Evolutionary conservation across 2,888 invertebrate species (phyloP).

Genomic region (Seira sanloemensis): DNA sequence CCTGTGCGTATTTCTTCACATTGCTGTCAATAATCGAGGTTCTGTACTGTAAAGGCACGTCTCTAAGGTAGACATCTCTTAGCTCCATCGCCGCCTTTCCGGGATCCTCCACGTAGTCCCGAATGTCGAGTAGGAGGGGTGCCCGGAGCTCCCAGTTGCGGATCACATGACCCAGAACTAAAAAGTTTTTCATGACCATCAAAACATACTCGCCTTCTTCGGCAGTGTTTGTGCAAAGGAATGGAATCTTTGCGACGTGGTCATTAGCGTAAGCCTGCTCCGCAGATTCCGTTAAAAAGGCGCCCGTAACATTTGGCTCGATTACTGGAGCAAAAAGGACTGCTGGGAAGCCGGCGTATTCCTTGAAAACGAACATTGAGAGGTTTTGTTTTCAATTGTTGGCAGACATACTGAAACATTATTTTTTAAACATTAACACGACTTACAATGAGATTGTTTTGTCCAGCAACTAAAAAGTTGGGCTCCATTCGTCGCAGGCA

Average conservation of each 20-base stretch:
- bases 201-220: conserved; percentile 56
- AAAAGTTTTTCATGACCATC: conserved; percentile 42
- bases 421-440: background rate
- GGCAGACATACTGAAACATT: background rate
- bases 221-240: conserved; percentile 45
- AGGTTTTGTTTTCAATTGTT: background rate
- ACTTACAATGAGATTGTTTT: conserved; percentile 57
- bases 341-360: conserved; percentile 56
- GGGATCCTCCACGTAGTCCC: background rate
- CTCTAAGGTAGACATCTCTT: conserved; percentile 35
- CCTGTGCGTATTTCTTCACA: conserved; percentile 31
- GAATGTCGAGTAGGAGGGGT: conserved; percentile 28
- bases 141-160: conserved; percentile 32
- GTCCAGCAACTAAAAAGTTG: conserved; percentile 58
- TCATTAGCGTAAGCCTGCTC: conserved; percentile 58
- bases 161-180: conserved; percentile 26
- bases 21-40: too few relatives aligned
- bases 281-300: conserved; percentile 58
- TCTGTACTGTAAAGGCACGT: conserved; percentile 27
- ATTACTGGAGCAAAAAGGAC: conserved; percentile 62
- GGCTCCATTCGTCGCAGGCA: conserved; percentile 54
- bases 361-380: conserved; percentile 32
- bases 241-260: conserved; percentile 60
- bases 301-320: conserved; percentile 55
- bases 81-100: conserved; percentile 21